phyloP scores from a whole-genome alignment of 2,888 invertebrate genomes.

The Antitype chi region DNA sequence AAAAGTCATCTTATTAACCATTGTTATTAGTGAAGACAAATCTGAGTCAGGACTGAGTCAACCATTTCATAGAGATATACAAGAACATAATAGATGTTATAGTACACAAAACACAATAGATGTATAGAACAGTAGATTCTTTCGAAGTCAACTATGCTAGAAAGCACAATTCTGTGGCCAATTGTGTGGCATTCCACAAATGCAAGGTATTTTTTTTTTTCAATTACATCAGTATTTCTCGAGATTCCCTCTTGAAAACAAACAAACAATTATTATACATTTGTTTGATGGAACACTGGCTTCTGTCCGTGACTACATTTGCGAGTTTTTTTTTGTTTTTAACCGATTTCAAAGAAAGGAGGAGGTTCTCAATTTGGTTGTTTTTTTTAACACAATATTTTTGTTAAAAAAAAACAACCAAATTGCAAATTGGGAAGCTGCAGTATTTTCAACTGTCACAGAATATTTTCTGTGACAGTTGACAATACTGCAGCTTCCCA shows the following conservation, averaged over 20 bases:
- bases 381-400: too few species aligned
- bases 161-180: neutral
- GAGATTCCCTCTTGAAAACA: neutral
- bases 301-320: too few species aligned
- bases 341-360: too few species aligned
- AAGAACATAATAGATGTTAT: neutral
- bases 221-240: neutral
- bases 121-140: neutral
- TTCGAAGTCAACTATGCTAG: neutral
- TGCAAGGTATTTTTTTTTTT: neutral
- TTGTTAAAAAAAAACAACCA: too few species aligned
- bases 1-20: neutral
- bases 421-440: too few species aligned
- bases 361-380: too few species aligned
- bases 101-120: neutral
- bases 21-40: slow-evolving; percentile 29
- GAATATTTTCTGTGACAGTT: too few species aligned
- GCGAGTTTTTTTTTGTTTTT: neutral
- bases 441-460: too few species aligned
- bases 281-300: neutral
- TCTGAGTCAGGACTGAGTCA: slow-evolving; percentile 40
- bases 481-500: too few species aligned
- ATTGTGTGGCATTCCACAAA: too few species aligned
- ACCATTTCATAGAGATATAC: slow-evolving; percentile 27
- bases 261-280: neutral